Conservation (phyloP, 2,797 vertebrate species). For the Pangasius macronema region DNA sequence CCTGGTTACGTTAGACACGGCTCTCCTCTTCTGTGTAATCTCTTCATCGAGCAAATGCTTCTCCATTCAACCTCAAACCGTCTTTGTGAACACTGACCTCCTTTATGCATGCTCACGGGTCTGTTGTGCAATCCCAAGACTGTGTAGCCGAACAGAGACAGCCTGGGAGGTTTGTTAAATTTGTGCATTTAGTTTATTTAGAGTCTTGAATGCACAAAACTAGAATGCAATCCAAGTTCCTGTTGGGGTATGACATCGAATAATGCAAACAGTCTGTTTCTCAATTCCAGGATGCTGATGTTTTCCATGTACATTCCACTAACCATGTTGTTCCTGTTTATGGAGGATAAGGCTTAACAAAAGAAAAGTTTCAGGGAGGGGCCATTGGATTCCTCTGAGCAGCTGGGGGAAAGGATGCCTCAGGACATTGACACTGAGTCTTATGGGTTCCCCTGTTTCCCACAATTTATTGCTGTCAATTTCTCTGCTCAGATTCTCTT, state of each 20-base stretch:
- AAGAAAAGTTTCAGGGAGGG: conserved; percentile 52
- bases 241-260: conserved; percentile 52
- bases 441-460: conserved; percentile 51
- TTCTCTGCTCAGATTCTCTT: conserved; percentile 50
- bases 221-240: conserved; percentile 35
- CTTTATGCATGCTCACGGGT: conserved; percentile 25
- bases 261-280: conserved; percentile 55
- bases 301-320: conserved; percentile 61
- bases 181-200: conserved; percentile 37
- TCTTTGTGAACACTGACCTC: conserved; percentile 59
- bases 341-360: conserved; percentile 61
- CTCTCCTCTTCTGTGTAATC: conserved; percentile 59
- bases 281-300: conserved; percentile 59
- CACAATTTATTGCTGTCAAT: conserved; percentile 55
- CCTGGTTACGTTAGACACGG: conserved; percentile 58
- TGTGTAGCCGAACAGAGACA: conserved; percentile 11
- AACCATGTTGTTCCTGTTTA: conserved; percentile 63
- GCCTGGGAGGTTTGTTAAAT: conserved; percentile 22
- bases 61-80: conserved; percentile 67
- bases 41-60: conserved; percentile 63
- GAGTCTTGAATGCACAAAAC: conserved; percentile 31
- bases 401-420: conserved; percentile 55
- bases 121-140: conserved; percentile 27
- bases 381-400: conserved; percentile 46
- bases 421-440: conserved; percentile 54